Evolutionary conservation across 2,113 vertebrate genomes (phyloP).

Genomic region (Pelecanus crispus): DNA sequence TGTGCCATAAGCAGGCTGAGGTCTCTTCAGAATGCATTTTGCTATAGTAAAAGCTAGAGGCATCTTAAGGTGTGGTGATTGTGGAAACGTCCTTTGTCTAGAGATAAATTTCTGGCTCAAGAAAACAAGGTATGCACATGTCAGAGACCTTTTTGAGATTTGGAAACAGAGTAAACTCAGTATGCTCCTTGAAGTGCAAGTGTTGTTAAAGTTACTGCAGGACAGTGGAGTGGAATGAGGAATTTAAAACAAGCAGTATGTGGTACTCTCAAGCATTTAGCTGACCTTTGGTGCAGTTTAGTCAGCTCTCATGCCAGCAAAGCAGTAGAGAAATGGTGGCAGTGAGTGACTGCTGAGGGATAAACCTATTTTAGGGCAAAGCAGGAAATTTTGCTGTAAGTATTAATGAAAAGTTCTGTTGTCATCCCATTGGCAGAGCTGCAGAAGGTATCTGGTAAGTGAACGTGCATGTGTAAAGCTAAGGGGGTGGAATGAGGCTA

Average conservation of each 20-base stretch:
- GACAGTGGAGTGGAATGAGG: background rate
- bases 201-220: background rate
- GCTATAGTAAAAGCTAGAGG: background rate
- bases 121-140: fast-evolving
- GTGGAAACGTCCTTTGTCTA: background rate
- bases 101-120: background rate
- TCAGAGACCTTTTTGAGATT: background rate
- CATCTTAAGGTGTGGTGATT: background rate
- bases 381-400: background rate
- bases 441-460: background rate
- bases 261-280: background rate
- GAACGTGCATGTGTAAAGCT: background rate
- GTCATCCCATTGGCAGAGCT: background rate
- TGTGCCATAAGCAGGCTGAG: background rate
- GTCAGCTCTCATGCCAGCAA: background rate
- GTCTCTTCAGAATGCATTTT: background rate
- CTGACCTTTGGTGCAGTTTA: background rate
- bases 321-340: background rate
- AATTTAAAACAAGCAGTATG: background rate
- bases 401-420: background rate
- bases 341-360: background rate
- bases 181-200: background rate
- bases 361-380: background rate
- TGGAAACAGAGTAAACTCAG: background rate
- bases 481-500: background rate